These are phyloP conservation scores for Chiroxiphia lanceolata DNA, from an alignment of 2,797 vertebrate genomes.

Conservation along the genomic window DNA sequence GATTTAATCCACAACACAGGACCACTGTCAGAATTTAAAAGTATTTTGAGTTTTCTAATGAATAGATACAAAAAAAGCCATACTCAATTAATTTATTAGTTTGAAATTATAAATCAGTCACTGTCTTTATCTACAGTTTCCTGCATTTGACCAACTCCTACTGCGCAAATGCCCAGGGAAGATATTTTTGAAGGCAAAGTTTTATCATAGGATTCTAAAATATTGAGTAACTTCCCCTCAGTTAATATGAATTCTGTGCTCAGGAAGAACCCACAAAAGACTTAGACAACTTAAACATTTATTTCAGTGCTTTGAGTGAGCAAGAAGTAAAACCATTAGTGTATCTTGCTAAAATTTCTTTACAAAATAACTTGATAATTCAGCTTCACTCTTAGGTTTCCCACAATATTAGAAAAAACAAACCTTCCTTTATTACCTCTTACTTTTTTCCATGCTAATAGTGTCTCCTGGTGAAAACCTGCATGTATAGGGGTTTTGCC, in stretches of 20 bases:
- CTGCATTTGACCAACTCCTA: conserved; percentile 12
- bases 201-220: conserved; percentile 79
- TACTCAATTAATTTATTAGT: conserved; percentile 3
- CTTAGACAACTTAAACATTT: not conserved
- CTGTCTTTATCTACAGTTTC: not conserved
- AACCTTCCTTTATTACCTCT: not conserved
- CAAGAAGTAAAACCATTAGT: not conserved
- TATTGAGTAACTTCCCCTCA: conserved; percentile 78
- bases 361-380: not conserved
- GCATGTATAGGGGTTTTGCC: not conserved
- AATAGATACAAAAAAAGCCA: conserved; percentile 26
- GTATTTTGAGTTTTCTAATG: conserved; percentile 53
- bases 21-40: conserved; percentile 24
- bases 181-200: conserved; percentile 75
- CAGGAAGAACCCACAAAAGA: conserved; percentile 72
- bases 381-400: not conserved
- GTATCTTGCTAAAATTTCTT: not conserved
- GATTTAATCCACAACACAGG: conserved; percentile 46
- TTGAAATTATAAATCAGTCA: conserved; percentile 24
- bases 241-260: conserved; percentile 73
- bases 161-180: conserved; percentile 78
- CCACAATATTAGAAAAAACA: not conserved
- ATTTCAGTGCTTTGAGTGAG: not conserved
- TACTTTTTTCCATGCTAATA: not conserved
- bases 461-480: not conserved